These are phyloP conservation scores for Cheilosia vernalis DNA, from an alignment of 2,888 invertebrate genomes.

Conservation along the genomic window DNA sequence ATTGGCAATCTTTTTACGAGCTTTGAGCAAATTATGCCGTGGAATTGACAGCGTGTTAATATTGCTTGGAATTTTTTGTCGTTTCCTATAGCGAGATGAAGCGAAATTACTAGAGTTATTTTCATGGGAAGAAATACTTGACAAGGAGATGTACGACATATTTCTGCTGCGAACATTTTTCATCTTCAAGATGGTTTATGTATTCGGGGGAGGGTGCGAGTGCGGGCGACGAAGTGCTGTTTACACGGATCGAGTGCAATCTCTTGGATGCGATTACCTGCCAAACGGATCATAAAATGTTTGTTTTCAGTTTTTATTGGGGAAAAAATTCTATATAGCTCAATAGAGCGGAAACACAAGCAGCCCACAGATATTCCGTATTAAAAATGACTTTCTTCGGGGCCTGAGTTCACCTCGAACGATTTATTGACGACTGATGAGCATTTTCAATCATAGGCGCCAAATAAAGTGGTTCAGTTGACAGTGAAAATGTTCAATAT, in stretches of 20 bases:
- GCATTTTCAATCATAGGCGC: constrained; percentile 11
- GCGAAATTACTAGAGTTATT: neutral
- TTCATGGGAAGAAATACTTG: constrained; percentile 20
- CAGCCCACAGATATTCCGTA: constrained; percentile 5
- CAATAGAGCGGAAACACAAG: constrained; percentile 32
- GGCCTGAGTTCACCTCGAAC: constrained; percentile 3
- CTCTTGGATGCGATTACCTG: constrained; percentile 34
- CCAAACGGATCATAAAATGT: constrained; percentile 45
- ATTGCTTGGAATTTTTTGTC: constrained; percentile 38
- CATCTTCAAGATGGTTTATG: constrained; percentile 37
- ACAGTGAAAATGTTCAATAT: neutral
- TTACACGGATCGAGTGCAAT: constrained; percentile 23
- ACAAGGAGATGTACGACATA: constrained; percentile 52
- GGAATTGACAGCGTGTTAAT: constrained; percentile 66
- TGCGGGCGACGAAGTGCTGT: neutral
- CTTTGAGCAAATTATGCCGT: constrained; percentile 42
- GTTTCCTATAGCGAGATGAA: neutral
- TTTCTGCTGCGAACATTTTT: constrained; percentile 32
- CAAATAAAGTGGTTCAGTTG: constrained; percentile 4
- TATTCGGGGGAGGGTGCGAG: neutral
- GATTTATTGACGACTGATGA: neutral
- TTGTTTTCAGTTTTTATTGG: constrained; percentile 33
- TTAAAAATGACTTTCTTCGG: constrained; percentile 6
- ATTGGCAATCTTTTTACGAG: constrained; percentile 53
- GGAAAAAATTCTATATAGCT: constrained; percentile 6